Conservation (phyloP, 2,113 vertebrate species). For the Fulica atra region DNA sequence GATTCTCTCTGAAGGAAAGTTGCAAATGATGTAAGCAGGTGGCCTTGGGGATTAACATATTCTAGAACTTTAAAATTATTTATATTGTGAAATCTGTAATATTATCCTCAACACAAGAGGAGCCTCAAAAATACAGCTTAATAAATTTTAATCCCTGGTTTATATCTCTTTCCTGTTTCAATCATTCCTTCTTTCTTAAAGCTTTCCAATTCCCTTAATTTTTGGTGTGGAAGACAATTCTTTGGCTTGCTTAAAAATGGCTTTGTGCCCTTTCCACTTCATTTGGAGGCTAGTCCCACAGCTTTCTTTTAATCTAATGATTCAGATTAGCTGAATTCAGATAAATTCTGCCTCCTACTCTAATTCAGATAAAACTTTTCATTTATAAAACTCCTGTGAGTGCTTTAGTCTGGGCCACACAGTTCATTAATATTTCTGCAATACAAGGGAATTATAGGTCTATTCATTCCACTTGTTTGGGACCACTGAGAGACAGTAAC, state of each 20-base stretch:
- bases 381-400: constrained; percentile 2
- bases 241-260: neutral
- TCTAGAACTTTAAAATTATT: neutral
- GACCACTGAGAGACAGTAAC: neutral
- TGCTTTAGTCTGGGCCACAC: constrained; percentile 4
- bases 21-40: neutral
- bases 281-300: neutral
- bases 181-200: neutral
- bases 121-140: neutral
- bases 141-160: neutral
- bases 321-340: neutral
- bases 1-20: neutral
- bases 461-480: neutral
- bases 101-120: neutral
- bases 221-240: neutral
- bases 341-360: constrained; percentile 11
- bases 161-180: neutral
- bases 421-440: constrained; percentile 18
- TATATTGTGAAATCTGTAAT: neutral
- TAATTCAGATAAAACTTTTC: constrained; percentile 25
- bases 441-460: neutral
- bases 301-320: neutral
- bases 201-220: neutral
- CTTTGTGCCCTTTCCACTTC: neutral
- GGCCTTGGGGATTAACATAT: neutral